phyloP scores from a whole-genome alignment of 2,888 invertebrate species.

The Ophioninae sp. region DNA sequence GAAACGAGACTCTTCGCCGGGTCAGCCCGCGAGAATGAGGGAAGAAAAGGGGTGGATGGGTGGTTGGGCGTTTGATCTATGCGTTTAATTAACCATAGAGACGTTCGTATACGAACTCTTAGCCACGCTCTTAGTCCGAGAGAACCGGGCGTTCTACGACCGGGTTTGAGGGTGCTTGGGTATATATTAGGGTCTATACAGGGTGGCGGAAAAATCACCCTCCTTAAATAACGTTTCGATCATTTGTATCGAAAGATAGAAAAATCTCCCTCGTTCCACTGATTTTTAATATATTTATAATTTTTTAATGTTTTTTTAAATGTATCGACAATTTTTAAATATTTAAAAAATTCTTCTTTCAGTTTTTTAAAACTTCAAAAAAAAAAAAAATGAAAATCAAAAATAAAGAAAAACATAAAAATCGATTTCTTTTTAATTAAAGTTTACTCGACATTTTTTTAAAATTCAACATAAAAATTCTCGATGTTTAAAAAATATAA shows the following conservation, averaged over 20 bases:
- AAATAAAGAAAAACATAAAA: no score
- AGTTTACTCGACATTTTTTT: no score
- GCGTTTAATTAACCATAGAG: slow-evolving; percentile 81
- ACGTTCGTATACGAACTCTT: slow-evolving; percentile 77
- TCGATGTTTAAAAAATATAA: no score
- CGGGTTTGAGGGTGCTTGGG: slow-evolving; percentile 58
- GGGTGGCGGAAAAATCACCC: not conserved
- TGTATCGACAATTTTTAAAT: no score
- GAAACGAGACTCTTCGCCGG: slow-evolving; percentile 1
- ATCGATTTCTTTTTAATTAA: no score
- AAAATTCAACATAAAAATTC: no score
- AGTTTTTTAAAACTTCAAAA: no score
- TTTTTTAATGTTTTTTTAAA: no score
- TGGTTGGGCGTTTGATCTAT: slow-evolving; percentile 76
- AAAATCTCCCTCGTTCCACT: no score
- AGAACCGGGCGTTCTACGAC: slow-evolving; percentile 68
- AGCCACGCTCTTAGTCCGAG: slow-evolving; percentile 74
- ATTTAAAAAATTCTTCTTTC: no score
- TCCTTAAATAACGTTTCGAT: slow-evolving; percentile 8
- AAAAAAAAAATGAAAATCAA: no score
- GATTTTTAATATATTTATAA: no score
- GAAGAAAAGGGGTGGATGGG: slow-evolving; percentile 65
- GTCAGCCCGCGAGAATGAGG: slow-evolving; percentile 43
- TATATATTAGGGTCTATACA: slow-evolving; percentile 48
- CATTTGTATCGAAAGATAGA: not conserved